Evolutionary conservation across 2,113 vertebrate genomes (phyloP).

Genomic region (Natator depressus): DNA sequence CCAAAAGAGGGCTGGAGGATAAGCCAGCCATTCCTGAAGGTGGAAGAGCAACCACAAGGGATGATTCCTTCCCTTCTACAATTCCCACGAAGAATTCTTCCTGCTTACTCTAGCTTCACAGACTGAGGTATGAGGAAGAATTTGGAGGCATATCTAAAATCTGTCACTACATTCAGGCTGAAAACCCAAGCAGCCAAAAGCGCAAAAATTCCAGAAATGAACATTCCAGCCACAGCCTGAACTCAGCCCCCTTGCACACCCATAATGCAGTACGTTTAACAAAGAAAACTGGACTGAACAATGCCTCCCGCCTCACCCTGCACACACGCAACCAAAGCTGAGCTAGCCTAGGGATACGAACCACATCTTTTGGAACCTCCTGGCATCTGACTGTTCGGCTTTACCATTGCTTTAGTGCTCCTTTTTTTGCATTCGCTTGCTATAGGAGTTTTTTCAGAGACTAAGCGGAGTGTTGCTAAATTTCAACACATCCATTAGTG

Average conservation of each 20-base stretch:
- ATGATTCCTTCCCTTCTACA: background rate
- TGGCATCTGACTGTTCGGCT: background rate
- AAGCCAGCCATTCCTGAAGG: background rate
- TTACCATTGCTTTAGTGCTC: background rate
- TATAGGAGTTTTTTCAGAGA: background rate
- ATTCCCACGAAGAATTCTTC: background rate
- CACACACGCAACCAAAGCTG: accelerated
- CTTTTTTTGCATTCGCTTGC: background rate
- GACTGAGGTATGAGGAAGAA: background rate
- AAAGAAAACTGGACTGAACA: conserved; percentile 31
- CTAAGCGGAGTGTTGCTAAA: background rate
- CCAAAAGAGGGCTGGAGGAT: accelerated
- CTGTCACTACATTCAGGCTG: background rate
- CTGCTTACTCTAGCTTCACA: background rate
- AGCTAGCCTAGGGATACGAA: background rate
- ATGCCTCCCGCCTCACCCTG: background rate
- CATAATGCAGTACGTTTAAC: background rate
- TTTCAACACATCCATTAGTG: background rate
- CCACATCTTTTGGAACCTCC: background rate
- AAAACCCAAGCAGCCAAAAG: background rate
- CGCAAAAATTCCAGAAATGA: background rate
- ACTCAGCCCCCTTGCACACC: background rate
- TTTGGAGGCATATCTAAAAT: background rate
- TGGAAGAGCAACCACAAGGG: background rate
- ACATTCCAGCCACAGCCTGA: background rate